Evolutionary conservation across 1,140 invertebrate genomes (phyloP), one percentile per base, ranked within the genome.

Genomic region (Aethina tumida): DNA sequence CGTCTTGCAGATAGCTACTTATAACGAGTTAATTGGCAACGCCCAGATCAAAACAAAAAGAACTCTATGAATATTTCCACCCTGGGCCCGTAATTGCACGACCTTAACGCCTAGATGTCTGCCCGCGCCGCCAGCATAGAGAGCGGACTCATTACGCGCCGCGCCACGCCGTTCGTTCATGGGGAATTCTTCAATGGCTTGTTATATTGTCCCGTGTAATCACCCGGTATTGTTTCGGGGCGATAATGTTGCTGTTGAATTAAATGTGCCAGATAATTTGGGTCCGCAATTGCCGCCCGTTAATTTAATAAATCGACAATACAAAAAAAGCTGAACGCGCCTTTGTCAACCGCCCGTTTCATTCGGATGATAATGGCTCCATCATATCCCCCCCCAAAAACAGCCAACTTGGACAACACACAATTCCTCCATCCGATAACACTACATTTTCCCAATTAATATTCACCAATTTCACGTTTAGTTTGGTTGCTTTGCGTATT

Each of bases 21-120:
- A 41, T 35, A 27, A 40, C 38, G 29, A 40, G 38, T 33, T 40
- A 40, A 40, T 40, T 40, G 38, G 29, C 30, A 10, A 20, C 24
- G 29, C 38, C 13, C 26, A 25, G 16, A 33, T 33, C 38, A 40
- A 40, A 40, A 40, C 30, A 40, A 40, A 40, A 33, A 33, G 30
- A 34, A 26, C 13, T 26, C 38, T 33, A 26, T 26, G 38, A 33
- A 33, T 31, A 33, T 25, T 19, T 21, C 2, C 24, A 13, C n/a
- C 5, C 14, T 13, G 5, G n/a, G n/a, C 14, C n/a, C n/a, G 2
- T 26, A 26, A 10, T 26, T 26, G n/a, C n/a, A n/a, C n/a, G 6
- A 24, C n/a, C 21, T n/a, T 26, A 2, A 26, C 2, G n/a, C n/a
- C 14, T 26, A 26, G 13, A n/a, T 13, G 24, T 5, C 14, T 26